Percentiles rank a stretch among this genome's conserved stretches.
Conservation (phyloP, 2,888 invertebrate genomes). For the Nephrotoma appendiculata region DNA sequence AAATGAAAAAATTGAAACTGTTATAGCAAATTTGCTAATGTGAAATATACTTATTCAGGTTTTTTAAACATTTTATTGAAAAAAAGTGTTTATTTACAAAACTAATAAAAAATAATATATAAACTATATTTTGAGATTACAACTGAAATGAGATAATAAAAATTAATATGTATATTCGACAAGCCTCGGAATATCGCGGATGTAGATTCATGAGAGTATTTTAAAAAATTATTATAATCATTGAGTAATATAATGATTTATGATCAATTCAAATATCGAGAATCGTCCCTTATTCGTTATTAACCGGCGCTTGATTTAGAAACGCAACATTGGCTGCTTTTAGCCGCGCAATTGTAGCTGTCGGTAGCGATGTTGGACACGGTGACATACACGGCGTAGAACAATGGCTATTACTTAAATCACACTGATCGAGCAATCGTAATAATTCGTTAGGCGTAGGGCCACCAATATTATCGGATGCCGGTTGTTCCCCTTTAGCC, state of each 20-base stretch:
- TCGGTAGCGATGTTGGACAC: constrained; percentile 39
- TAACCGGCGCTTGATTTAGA: constrained; percentile 36
- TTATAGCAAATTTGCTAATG: no score
- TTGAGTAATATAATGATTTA: background rate
- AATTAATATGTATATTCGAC: background rate
- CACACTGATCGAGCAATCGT: constrained; percentile 83
- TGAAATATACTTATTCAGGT: background rate
- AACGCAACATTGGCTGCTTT: constrained; percentile 48
- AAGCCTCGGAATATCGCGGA: background rate
- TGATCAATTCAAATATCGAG: background rate
- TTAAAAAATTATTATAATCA: background rate
- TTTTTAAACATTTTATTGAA: background rate
- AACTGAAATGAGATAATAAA: background rate
- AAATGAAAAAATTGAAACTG: no score
- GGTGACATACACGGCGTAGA: constrained; percentile 62
- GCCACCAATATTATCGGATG: constrained; percentile 60
- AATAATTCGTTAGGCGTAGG: constrained; percentile 85
- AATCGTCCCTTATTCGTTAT: constrained; percentile 13
- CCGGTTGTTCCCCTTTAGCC: constrained; percentile 67
- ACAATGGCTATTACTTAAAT: constrained; percentile 66
- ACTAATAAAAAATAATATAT: background rate
- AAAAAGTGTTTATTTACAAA: background rate
- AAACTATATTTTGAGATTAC: background rate
- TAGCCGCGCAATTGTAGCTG: constrained; percentile 36
- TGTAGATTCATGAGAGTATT: background rate